A percentile compares a stretch with the other conserved stretches of the same genome.
Conservation (phyloP, 2,113 vertebrate genomes). For the Geococcyx californianus region DNA sequence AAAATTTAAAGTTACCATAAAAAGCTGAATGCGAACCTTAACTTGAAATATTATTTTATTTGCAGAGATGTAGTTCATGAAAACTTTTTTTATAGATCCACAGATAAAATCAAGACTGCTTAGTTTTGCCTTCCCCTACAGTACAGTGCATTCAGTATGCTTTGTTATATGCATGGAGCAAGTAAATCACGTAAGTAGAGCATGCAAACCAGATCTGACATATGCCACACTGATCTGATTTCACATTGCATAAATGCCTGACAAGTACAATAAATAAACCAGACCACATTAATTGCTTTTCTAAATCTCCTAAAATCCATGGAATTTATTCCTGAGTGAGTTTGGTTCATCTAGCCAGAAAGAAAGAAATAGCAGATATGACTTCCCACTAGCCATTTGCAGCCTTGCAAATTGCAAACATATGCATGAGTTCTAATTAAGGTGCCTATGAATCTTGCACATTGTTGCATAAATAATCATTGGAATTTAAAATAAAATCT, state of each 20-base stretch:
- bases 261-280: constrained; percentile 18
- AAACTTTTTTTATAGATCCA: background rate
- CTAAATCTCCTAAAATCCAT: background rate
- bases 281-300: background rate
- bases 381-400: background rate
- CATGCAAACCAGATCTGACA: background rate
- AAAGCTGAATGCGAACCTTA: background rate
- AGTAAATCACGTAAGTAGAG: background rate
- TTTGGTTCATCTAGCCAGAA: background rate
- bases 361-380: background rate
- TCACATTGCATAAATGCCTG: background rate
- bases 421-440: background rate
- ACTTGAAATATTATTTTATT: background rate
- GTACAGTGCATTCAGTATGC: background rate
- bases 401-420: background rate
- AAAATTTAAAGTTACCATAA: background rate
- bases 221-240: background rate
- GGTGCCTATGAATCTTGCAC: background rate
- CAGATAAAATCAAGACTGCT: background rate
- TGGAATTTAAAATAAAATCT: background rate
- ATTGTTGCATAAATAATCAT: background rate
- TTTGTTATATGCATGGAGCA: background rate
- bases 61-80: background rate
- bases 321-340: background rate
- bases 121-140: background rate